Evolutionary conservation across 2,113 vertebrate species (phyloP).

Genomic region (Tragulus kanchil): DNA sequence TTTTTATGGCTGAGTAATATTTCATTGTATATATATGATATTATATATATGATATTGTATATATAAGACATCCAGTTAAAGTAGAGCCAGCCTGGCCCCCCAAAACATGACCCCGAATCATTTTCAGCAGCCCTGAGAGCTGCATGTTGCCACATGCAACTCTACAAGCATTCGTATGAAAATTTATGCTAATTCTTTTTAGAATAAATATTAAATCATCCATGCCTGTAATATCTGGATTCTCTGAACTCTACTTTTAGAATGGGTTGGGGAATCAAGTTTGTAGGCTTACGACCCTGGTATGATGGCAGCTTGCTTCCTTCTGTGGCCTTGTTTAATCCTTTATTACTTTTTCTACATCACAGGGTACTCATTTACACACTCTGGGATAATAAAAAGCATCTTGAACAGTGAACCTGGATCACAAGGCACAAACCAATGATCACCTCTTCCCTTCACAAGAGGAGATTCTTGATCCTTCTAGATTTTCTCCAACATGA

Average conservation of each 20-base stretch:
- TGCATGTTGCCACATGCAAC: background rate
- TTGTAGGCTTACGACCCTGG: background rate
- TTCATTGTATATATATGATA: accelerated
- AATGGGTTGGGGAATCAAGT: background rate
- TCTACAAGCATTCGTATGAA: background rate
- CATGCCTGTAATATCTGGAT: background rate
- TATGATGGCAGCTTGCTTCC: background rate
- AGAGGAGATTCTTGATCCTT: background rate
- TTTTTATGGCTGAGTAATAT: background rate
- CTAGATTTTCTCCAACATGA: background rate
- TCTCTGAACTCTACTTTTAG: background rate
- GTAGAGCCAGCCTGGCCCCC: slow-evolving; percentile 53
- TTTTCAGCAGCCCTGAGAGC: slow-evolving; percentile 71
- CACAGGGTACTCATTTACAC: background rate
- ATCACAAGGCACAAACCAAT: background rate
- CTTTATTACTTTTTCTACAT: background rate
- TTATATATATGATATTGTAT: too few species aligned
- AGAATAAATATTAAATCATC: slow-evolving; percentile 6
- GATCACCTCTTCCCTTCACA: background rate
- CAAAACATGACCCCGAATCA: slow-evolving; percentile 68
- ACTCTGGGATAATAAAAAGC: background rate
- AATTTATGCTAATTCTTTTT: background rate
- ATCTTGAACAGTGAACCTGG: background rate
- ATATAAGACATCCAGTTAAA: background rate
- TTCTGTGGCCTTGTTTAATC: background rate